Percentiles rank a stretch among this genome's conserved stretches.
Evolutionary conservation across 1,140 invertebrate genomes (phyloP).

Genomic region (Conopomorpha cramerella): DNA sequence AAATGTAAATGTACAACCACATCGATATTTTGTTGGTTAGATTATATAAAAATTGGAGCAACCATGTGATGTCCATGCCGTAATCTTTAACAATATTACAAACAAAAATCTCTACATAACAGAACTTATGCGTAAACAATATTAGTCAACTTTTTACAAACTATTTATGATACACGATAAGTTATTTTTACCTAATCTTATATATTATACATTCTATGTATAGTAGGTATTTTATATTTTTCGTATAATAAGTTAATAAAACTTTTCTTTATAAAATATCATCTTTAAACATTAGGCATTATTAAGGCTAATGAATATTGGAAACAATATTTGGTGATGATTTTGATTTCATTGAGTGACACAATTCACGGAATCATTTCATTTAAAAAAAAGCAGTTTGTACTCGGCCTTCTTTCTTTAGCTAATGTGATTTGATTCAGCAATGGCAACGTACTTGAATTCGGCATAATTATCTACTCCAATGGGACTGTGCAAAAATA

Average conservation of each 20-base stretch:
- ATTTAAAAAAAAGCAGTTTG: constrained; percentile 44
- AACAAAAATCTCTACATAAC: constrained; percentile 60
- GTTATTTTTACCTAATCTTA: constrained; percentile 47
- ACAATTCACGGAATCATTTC: too few species aligned
- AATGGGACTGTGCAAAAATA: too few species aligned
- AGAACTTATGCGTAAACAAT: constrained; percentile 45
- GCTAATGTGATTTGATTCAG: too few species aligned
- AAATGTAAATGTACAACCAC: constrained; percentile 54
- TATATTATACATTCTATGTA: constrained; percentile 57
- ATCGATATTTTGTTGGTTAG: constrained; percentile 60
- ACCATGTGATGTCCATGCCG: constrained; percentile 47
- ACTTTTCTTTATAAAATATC: constrained; percentile 48
- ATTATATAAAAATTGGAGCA: constrained; percentile 61
- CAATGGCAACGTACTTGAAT: too few species aligned
- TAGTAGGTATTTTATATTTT: constrained; percentile 44
- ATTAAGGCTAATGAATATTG: constrained; percentile 55
- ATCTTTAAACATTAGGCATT: constrained; percentile 54
- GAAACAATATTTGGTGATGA: constrained; percentile 53
- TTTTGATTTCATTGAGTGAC: too few species aligned
- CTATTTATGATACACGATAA: constrained; percentile 55
- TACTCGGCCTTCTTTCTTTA: constrained; percentile 24
- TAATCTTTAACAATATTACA: constrained; percentile 55
- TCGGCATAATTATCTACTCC: too few species aligned
- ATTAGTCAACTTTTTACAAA: constrained; percentile 60
- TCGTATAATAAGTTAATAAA: constrained; percentile 61